phyloP scores from a whole-genome alignment of 1,140 invertebrate genomes.

The Leptopilina clavipes region DNA sequence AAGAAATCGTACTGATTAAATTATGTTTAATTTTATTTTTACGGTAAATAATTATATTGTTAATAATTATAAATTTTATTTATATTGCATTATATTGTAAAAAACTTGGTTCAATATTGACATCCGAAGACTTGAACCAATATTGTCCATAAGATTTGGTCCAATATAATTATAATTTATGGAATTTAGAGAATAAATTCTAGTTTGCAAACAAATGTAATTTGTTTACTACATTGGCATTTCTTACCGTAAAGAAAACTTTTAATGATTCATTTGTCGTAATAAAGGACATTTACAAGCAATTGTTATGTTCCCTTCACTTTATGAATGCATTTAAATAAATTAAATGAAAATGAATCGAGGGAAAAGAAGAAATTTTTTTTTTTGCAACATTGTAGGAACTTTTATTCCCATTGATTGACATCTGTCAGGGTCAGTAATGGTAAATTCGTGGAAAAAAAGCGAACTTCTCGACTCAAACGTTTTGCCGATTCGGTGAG shows the following conservation, averaged over 20 bases:
- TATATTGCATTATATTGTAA: too few relatives aligned
- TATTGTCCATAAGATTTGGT: too few relatives aligned
- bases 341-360: background rate
- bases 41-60: too few relatives aligned
- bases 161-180: too few relatives aligned
- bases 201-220: too few relatives aligned
- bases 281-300: background rate
- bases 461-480: background rate
- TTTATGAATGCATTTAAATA: constrained; percentile 20
- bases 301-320: constrained; percentile 2
- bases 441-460: background rate
- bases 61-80: too few relatives aligned
- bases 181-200: too few relatives aligned
- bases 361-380: background rate
- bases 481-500: background rate
- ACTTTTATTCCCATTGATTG: background rate
- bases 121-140: too few relatives aligned
- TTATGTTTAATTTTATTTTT: too few relatives aligned
- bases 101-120: too few relatives aligned
- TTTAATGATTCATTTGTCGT: background rate
- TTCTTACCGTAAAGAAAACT: background rate
- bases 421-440: constrained; percentile 21
- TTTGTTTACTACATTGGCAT: too few relatives aligned
- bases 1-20: too few relatives aligned
- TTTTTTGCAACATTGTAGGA: background rate